Conservation (phyloP, 2,888 invertebrate species). For the Philopedon plagiatum region DNA sequence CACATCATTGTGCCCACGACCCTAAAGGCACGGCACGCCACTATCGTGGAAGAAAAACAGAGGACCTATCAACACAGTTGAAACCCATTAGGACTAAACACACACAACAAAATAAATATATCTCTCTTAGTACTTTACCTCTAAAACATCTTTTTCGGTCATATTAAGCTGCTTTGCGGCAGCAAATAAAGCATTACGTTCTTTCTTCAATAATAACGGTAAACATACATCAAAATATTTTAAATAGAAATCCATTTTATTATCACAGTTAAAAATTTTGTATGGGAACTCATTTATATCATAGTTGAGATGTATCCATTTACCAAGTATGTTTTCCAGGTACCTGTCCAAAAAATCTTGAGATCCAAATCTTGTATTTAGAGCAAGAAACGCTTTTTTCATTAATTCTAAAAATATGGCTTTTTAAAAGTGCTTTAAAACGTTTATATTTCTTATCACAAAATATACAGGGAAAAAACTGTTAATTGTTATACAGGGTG, state of each 20-base stretch:
- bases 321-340: slow-evolving; percentile 69
- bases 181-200: slow-evolving; percentile 56
- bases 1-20: too few relatives aligned
- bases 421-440: not conserved
- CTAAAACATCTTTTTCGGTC: slow-evolving; percentile 51
- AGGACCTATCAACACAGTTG: too few relatives aligned
- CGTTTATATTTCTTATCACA: too few relatives aligned
- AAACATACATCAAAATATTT: slow-evolving; percentile 67
- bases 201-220: slow-evolving; percentile 66
- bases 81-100: too few relatives aligned
- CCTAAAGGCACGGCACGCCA: too few relatives aligned
- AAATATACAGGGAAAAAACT: too few relatives aligned
- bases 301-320: slow-evolving; percentile 60
- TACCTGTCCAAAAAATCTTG: slow-evolving; percentile 68
- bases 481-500: too few relatives aligned
- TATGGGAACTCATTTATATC: slow-evolving; percentile 65
- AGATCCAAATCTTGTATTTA: slow-evolving; percentile 56
- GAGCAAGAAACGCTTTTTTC: slow-evolving; percentile 57
- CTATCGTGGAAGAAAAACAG: too few relatives aligned
- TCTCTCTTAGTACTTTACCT: slow-evolving; percentile 47
- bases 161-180: slow-evolving; percentile 49
- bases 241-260: slow-evolving; percentile 66
- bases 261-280: slow-evolving; percentile 62
- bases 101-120: not conserved
- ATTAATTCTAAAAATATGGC: slow-evolving; percentile 53